Percentiles rank a stretch among this genome's conserved stretches.
Conservation (phyloP, 2,113 vertebrate genomes). For the Onychorhynchus coronatus region DNA sequence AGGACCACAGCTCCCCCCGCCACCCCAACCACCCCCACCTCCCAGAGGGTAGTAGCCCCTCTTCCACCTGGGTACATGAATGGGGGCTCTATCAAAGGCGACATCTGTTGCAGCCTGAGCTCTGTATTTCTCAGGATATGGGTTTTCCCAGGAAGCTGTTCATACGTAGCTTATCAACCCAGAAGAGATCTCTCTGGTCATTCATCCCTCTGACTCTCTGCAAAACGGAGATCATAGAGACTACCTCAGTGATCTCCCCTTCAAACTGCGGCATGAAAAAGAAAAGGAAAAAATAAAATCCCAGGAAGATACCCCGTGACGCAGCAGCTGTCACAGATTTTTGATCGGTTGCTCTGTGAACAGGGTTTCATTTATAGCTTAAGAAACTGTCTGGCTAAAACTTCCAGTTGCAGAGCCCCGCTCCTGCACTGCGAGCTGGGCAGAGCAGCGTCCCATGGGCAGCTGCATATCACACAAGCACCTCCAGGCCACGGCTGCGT, state of each 20-base stretch:
- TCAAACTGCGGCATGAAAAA: neutral
- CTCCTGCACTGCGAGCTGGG: neutral
- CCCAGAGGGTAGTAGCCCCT: neutral
- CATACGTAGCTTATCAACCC: neutral
- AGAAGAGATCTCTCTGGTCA: neutral
- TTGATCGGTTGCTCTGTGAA: neutral
- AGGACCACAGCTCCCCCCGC: neutral
- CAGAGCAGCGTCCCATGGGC: neutral
- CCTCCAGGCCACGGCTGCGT: neutral
- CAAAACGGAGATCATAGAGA: neutral
- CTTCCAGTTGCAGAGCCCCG: neutral
- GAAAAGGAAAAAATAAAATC: neutral
- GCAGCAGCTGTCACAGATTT: neutral
- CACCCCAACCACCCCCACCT: neutral
- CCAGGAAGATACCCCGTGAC: neutral
- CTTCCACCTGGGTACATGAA: neutral
- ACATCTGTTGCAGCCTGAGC: neutral
- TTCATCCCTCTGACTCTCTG: neutral
- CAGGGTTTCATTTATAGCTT: neutral
- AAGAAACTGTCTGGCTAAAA: neutral
- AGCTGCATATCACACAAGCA: neutral
- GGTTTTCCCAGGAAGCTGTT: neutral
- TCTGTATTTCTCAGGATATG: neutral
- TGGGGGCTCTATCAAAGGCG: neutral
- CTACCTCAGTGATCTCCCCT: neutral